A percentile compares a stretch with the other conserved stretches of the same genome.
phyloP scores from a whole-genome alignment of 2,888 invertebrate genomes.

The Nemapogon koenigi region DNA sequence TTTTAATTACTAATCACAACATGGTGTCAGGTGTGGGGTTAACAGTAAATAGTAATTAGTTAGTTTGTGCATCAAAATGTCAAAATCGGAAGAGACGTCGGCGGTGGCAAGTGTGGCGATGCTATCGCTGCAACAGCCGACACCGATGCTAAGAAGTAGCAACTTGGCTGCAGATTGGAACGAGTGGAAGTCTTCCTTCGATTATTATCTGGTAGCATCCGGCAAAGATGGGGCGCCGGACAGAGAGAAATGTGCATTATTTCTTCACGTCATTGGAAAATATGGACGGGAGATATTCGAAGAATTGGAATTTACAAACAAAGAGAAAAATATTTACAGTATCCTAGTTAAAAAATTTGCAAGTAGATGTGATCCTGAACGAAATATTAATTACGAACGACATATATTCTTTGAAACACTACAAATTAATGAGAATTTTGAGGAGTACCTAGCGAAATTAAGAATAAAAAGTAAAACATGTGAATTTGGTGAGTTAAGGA shows the following conservation, averaged over 20 bases:
- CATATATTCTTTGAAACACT: conserved; percentile 3
- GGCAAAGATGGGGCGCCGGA: background rate
- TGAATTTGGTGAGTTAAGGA: too few relatives aligned
- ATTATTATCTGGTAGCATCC: conserved; percentile 7
- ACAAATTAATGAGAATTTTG: background rate
- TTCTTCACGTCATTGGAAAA: conserved; percentile 18
- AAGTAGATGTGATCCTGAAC: conserved; percentile 8
- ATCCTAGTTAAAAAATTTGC: conserved; percentile 11
- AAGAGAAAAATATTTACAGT: conserved; percentile 5
- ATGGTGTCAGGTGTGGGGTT: too few relatives aligned
- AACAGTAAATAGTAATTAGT: too few relatives aligned
- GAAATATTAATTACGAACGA: conserved; percentile 15
- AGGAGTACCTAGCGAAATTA: background rate
- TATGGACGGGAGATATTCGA: conserved; percentile 14
- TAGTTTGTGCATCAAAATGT: conserved; percentile 1
- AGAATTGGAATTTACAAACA: conserved; percentile 11
- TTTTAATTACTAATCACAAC: too few relatives aligned
- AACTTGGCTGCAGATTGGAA: conserved; percentile 4
- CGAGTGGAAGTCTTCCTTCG: conserved; percentile 5
- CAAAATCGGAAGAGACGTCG: background rate
- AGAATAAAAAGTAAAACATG: background rate
- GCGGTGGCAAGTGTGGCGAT: too few relatives aligned
- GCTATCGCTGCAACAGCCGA: conserved; percentile 6
- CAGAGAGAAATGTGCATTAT: conserved; percentile 12
- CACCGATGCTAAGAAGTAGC: conserved; percentile 1